phyloP scores from a whole-genome alignment of 53 echinoderm and acorn worm genomes.

The Henricia sp. region DNA sequence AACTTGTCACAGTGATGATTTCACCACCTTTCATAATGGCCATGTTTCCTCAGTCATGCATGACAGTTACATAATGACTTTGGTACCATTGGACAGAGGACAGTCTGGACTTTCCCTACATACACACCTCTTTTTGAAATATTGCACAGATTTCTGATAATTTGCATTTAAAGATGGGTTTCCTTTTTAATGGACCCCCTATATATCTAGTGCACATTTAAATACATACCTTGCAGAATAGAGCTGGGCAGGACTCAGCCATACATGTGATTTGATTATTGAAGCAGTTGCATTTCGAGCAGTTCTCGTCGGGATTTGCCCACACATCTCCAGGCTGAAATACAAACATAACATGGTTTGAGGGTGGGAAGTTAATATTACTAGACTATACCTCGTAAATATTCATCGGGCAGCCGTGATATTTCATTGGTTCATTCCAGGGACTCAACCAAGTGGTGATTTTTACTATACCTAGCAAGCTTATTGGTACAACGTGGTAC shows the following conservation, averaged over 20 bases:
- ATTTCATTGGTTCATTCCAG: no score
- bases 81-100: no score
- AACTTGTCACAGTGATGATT: no score
- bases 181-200: neutral
- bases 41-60: no score
- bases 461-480: neutral
- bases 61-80: no score
- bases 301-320: slow-evolving; percentile 1
- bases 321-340: slow-evolving; percentile 37
- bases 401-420: no score
- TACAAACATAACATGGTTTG: no score
- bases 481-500: neutral
- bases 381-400: neutral
- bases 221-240: slow-evolving; percentile 6
- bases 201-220: neutral
- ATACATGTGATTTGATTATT: neutral
- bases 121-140: no score
- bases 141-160: no score
- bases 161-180: no score
- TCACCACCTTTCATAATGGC: no score
- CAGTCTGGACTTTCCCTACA: no score
- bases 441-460: neutral
- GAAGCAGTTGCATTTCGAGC: slow-evolving; percentile 5
- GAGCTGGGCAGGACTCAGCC: neutral
- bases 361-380: neutral